Evolutionary conservation across 92 coral and sea anemone species (phyloP).

Genomic region (Muricea muricata): DNA sequence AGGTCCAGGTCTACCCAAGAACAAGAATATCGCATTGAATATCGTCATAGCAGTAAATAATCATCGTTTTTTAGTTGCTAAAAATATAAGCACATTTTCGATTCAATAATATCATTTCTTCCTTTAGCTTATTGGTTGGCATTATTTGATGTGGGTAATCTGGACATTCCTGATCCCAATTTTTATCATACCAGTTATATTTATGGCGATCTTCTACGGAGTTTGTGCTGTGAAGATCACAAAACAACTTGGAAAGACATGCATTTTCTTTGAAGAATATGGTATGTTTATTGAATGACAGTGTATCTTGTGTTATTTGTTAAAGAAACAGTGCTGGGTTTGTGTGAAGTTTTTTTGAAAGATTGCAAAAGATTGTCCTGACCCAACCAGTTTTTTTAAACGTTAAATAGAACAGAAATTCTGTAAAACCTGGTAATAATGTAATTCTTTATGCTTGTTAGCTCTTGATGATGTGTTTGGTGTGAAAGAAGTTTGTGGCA

Average conservation of each 20-base stretch:
- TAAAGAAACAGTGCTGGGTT: too few relatives aligned
- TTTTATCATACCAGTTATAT: slow-evolving; percentile 84
- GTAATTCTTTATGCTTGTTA: slow-evolving; percentile 16
- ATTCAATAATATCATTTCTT: neutral
- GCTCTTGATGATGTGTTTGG: slow-evolving; percentile 90
- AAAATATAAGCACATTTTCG: too few relatives aligned
- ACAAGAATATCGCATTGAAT: neutral
- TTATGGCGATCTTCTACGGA: slow-evolving; percentile 92
- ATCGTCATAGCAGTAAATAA: too few relatives aligned
- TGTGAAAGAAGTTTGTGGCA: slow-evolving; percentile 84
- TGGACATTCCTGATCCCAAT: slow-evolving; percentile 91
- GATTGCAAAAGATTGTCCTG: too few relatives aligned
- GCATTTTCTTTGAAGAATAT: slow-evolving; percentile 90
- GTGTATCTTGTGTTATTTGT: too few relatives aligned
- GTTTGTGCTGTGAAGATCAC: slow-evolving; percentile 89
- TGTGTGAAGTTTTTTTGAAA: neutral
- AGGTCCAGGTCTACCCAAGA: too few relatives aligned
- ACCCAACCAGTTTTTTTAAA: neutral
- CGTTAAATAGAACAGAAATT: neutral
- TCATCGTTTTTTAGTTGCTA: too few relatives aligned
- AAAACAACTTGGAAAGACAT: slow-evolving; percentile 93
- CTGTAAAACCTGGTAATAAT: too few relatives aligned
- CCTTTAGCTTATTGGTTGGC: slow-evolving; percentile 85
- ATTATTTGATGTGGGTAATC: slow-evolving; percentile 77
- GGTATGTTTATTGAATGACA: slow-evolving; percentile 50